These are phyloP conservation scores for Phrynosoma blainvillii DNA, from an alignment of 2,113 vertebrate genomes.

Conservation along the genomic window DNA sequence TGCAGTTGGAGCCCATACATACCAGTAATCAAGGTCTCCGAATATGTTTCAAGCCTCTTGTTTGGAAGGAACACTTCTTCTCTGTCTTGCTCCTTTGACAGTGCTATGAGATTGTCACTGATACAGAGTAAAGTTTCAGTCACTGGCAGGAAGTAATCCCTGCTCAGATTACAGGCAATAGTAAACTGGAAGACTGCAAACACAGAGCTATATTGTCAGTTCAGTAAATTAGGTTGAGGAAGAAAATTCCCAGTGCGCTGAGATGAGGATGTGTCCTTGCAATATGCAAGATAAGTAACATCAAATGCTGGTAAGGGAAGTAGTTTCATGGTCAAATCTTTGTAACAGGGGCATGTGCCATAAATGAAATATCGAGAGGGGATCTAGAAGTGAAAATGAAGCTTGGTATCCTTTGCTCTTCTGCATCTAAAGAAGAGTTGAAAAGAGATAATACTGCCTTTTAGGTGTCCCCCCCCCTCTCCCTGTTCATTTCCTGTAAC, in stretches of 20 bases:
- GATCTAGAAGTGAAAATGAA: slow-evolving; percentile 18
- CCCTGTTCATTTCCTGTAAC: background rate
- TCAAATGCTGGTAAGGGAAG: slow-evolving; percentile 16
- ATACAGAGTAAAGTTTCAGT: background rate
- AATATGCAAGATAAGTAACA: slow-evolving; percentile 9
- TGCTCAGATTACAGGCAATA: background rate
- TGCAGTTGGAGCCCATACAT: background rate
- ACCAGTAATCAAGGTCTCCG: background rate
- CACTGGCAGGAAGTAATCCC: slow-evolving; percentile 5
- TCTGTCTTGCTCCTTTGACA: background rate
- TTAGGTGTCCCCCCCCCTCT: background rate
- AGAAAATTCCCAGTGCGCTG: background rate
- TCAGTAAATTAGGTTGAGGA: background rate
- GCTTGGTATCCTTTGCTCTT: background rate
- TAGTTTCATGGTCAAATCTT: background rate
- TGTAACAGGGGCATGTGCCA: background rate
- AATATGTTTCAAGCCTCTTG: slow-evolving; percentile 4
- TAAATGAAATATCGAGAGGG: background rate
- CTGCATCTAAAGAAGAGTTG: background rate
- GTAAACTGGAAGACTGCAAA: background rate
- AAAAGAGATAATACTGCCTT: background rate
- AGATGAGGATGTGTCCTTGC: slow-evolving; percentile 14
- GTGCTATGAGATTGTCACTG: background rate
- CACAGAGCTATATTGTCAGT: slow-evolving; percentile 15
- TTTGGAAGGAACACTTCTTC: slow-evolving; percentile 8